Evolutionary conservation across 2,797 vertebrate genomes (phyloP).

Genomic region (Paguma larvata): DNA sequence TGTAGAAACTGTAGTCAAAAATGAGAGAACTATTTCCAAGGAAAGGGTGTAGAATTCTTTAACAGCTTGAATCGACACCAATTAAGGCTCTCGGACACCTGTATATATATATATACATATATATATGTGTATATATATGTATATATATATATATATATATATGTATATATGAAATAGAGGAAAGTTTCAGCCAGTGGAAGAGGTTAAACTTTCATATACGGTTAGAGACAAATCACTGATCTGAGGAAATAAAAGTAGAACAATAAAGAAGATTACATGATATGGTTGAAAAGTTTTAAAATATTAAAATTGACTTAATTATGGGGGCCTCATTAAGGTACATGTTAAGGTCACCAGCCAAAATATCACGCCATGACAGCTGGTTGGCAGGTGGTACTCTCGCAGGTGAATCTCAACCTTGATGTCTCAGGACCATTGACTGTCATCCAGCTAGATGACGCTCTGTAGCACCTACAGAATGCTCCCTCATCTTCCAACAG

Average conservation of each 20-base stretch:
- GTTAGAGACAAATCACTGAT: neutral
- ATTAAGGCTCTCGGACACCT: neutral
- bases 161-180: too few relatives aligned
- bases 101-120: neutral
- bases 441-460: neutral
- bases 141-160: too few relatives aligned
- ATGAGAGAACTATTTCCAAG: slow-evolving; percentile 3
- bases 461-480: neutral
- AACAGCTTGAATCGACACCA: neutral
- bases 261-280: neutral
- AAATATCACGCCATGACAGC: neutral
- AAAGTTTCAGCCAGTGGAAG: neutral
- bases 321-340: neutral
- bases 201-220: neutral
- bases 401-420: neutral
- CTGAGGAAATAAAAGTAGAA: slow-evolving; percentile 53
- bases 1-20: slow-evolving; percentile 30
- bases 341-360: neutral
- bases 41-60: neutral
- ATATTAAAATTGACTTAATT: slow-evolving; percentile 10
- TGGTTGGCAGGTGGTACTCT: neutral
- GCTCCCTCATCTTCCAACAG: neutral
- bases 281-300: neutral
- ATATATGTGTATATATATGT: neutral
- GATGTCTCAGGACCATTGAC: neutral